Percentiles rank a stretch among this genome's conserved stretches.
These are phyloP conservation scores for Monochamus saltuarius DNA, from an alignment of 1,140 invertebrate genomes.

Conservation along the genomic window DNA sequence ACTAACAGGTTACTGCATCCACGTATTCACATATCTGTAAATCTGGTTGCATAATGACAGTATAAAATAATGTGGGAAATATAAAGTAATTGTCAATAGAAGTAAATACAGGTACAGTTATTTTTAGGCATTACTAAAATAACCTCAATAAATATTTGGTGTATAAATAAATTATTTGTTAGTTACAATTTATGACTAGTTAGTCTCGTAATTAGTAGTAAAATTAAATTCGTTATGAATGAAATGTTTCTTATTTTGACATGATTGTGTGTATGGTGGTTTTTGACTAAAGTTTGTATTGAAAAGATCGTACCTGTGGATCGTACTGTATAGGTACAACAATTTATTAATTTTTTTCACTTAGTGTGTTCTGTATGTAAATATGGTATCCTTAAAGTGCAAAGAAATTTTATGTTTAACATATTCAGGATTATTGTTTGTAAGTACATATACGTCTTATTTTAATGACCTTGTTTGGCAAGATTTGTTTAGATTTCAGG, in stretches of 20 bases:
- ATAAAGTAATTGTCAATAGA: not conserved
- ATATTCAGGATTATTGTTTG: constrained; percentile 44
- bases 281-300: no score
- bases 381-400: constrained; percentile 44
- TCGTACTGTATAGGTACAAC: no score
- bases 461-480: not conserved
- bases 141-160: constrained; percentile 6
- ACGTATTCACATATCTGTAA: not conserved
- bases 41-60: not conserved
- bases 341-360: no score
- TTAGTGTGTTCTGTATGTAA: no score
- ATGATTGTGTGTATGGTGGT: no score
- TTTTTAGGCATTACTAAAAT: constrained; percentile 25
- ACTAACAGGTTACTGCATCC: no score
- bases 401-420: constrained; percentile 46
- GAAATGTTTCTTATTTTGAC: no score
- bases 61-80: not conserved
- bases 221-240: no score
- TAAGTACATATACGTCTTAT: constrained; percentile 35
- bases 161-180: constrained; percentile 17
- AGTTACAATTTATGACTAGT: no score
- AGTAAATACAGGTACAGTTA: constrained; percentile 19
- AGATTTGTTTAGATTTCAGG: constrained; percentile 42
- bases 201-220: no score
- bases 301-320: no score